Conservation (phyloP, 2,888 invertebrate species). For the Lasiommata megera region DNA sequence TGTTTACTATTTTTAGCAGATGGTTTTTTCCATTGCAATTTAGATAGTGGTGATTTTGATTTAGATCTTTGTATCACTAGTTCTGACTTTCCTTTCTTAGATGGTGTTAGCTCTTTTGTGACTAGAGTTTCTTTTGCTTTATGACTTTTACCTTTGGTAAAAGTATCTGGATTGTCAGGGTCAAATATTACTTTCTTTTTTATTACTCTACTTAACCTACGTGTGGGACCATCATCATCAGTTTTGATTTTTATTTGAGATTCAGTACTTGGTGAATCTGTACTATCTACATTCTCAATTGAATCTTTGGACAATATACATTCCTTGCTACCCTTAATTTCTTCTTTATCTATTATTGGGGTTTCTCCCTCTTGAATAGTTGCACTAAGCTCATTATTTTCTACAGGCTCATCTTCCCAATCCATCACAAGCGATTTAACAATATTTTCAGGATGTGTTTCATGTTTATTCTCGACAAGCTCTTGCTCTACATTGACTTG, state of each 20-base stretch:
- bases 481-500: background rate
- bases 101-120: constrained; percentile 46
- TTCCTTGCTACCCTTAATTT: constrained; percentile 40
- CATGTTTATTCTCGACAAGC: background rate
- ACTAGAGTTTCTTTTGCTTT: constrained; percentile 52
- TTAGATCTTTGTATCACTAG: constrained; percentile 44
- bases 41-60: constrained; percentile 61
- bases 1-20: constrained; percentile 70
- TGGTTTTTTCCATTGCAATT: constrained; percentile 73
- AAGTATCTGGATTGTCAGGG: constrained; percentile 83
- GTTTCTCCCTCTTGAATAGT: constrained; percentile 14
- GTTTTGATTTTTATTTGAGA: constrained; percentile 47
- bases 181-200: constrained; percentile 89
- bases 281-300: constrained; percentile 36
- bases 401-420: constrained; percentile 69
- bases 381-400: constrained; percentile 39
- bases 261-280: constrained; percentile 49
- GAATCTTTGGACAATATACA: constrained; percentile 35
- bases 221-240: constrained; percentile 56
- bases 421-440: constrained; percentile 79
- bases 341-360: constrained; percentile 40
- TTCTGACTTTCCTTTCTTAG: constrained; percentile 57
- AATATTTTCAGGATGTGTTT: constrained; percentile 51
- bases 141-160: constrained; percentile 61
- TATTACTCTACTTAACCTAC: constrained; percentile 79